Base-by-base conservation (phyloP, 2,113 vertebrate species). In the Pampusana beccarii region DNA sequence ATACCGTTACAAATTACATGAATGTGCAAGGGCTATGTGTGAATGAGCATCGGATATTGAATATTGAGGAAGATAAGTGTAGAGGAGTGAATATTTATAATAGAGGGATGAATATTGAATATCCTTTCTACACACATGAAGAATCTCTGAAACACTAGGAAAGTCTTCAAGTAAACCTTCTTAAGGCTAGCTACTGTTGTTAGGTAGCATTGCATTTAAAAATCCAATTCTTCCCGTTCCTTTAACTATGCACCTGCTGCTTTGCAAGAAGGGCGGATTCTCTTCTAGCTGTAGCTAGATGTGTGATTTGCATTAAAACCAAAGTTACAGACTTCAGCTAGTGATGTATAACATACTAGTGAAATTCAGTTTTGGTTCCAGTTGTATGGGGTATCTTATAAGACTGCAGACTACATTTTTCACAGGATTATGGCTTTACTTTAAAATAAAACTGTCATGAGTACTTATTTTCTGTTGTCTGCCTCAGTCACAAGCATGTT, bases 1-100 rank as follows among this genome's bases (percentile, higher is more conserved):
- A 9, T 46, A 13, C 7, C 0, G 1, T 25, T 34, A 4, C 21
- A 15, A 20, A 28, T 50, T 54, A 19, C 14, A 3, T n/a, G 19
- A 28, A 33, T 9, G 8, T 62, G 13, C 7, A 13, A 61, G 6
- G 40, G 40, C 54, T 10, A 1, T 11, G 8, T 20, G 44, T n/a
- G 18, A 65, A 72, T 67, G 53, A 23, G 14, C 12, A 26, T 58
- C 36, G 51, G 53, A 44, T 42, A 26, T 7, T 28, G 21, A 17
- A n/a, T n/a, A n/a, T n/a, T n/a, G n/a, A n/a, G n/a, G n/a, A n/a
- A n/a, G n/a, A n/a, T n/a, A n/a, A n/a, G n/a, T n/a, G n/a, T n/a
- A n/a, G n/a, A n/a, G n/a, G n/a, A n/a, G n/a, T n/a, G n/a, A n/a
- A n/a, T n/a, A n/a, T n/a, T n/a, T n/a, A n/a, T n/a, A n/a, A n/a